Conservation (phyloP, 2,797 vertebrate genomes). For the Leuciscus waleckii region DNA sequence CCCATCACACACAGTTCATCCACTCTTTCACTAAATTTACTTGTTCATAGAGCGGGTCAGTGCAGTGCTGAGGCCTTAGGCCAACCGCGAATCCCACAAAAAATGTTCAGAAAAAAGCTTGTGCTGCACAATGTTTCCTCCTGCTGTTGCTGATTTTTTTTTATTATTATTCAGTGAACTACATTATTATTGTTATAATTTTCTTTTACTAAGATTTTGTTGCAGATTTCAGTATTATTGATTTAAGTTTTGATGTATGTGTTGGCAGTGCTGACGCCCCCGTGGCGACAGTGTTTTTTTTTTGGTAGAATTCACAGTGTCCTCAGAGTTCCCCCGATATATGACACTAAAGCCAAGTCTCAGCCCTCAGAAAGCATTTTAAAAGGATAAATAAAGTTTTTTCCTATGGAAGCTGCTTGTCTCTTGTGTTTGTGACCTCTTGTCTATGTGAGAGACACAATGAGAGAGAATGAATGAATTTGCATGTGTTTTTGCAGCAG, state of each 20-base stretch:
- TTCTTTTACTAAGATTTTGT: conserved; percentile 58
- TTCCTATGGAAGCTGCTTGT: conserved; percentile 66
- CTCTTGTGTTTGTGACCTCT: conserved; percentile 22
- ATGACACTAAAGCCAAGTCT: conserved; percentile 57
- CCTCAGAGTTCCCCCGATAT: conserved; percentile 43
- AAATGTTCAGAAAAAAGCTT: conserved; percentile 30
- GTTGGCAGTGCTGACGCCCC: conserved; percentile 60
- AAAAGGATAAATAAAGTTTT: conserved; percentile 72
- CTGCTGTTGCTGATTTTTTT: conserved; percentile 37
- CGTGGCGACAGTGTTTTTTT: conserved; percentile 22
- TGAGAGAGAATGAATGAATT: conserved; percentile 10
- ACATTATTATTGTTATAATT: conserved; percentile 54
- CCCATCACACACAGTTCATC: conserved; percentile 45
- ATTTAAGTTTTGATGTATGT: conserved; percentile 61
- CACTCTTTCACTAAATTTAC: conserved; percentile 30
- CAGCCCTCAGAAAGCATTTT: conserved; percentile 59
- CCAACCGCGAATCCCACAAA: conserved; percentile 29
- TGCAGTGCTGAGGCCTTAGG: conserved; percentile 11
- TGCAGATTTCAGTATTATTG: conserved; percentile 59
- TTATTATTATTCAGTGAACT: conserved; percentile 54
- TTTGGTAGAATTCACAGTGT: conserved; percentile 48
- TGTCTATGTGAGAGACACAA: not conserved
- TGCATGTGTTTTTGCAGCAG: conserved; percentile 5
- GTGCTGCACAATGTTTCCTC: conserved; percentile 46
- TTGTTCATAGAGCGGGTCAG: conserved; percentile 40